phyloP scores from a whole-genome alignment of 2,888 invertebrate species.

The Malthinus flaveolus region DNA sequence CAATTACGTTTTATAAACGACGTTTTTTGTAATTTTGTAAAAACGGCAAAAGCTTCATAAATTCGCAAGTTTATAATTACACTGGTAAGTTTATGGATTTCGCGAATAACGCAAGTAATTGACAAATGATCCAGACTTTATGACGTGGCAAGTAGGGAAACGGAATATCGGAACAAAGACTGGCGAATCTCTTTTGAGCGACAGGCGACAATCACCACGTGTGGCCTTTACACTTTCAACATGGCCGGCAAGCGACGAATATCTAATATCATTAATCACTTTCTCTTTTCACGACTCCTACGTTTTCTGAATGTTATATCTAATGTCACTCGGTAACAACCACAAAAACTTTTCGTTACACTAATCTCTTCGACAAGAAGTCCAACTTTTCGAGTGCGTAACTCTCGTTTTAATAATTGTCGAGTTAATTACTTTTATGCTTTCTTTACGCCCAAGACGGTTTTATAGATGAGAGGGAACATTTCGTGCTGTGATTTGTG shows the following conservation, averaged over 20 bases:
- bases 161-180: slow-evolving; percentile 14
- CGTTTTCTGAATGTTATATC: slow-evolving; percentile 21
- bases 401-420: no score
- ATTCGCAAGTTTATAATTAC: no score
- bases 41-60: no score
- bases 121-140: slow-evolving; percentile 23
- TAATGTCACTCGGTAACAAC: not conserved
- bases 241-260: slow-evolving; percentile 22
- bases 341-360: not conserved
- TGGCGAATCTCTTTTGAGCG: slow-evolving; percentile 12
- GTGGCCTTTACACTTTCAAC: slow-evolving; percentile 24
- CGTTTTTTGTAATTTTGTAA: no score
- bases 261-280: slow-evolving; percentile 29
- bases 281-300: slow-evolving; percentile 19
- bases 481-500: no score
- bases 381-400: no score
- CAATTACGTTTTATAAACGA: no score
- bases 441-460: no score
- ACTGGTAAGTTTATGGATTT: no score
- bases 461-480: no score
- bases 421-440: no score
- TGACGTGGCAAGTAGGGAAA: slow-evolving; percentile 6
- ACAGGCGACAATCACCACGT: slow-evolving; percentile 28
- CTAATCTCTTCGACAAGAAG: no score
- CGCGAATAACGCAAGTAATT: slow-evolving; percentile 2